A percentile compares a stretch with the other conserved stretches of the same genome.
Conservation (phyloP, 2,888 invertebrate genomes). For the Drosophila eohydei region DNA sequence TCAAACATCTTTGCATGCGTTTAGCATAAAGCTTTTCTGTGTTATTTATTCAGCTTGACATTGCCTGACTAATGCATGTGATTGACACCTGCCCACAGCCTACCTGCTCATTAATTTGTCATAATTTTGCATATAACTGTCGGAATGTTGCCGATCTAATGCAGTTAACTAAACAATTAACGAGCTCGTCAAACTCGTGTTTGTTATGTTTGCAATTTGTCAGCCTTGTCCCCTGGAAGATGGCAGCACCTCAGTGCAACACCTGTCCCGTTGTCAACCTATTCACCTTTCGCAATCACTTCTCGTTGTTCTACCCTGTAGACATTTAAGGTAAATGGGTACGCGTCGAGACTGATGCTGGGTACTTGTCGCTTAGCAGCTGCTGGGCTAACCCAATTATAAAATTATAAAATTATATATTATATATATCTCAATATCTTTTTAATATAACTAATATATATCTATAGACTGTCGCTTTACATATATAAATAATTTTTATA, state of each 20-base stretch:
- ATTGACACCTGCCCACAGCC: neutral
- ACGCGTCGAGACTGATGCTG: too few relatives aligned
- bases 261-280: slow-evolving; percentile 5
- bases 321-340: too few relatives aligned
- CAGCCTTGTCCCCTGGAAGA: neutral
- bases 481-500: neutral
- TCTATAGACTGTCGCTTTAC: too few relatives aligned
- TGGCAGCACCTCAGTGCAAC: neutral
- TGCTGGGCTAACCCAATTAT: too few relatives aligned
- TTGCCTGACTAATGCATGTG: neutral
- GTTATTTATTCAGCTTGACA: neutral
- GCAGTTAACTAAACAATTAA: slow-evolving; percentile 10
- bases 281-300: slow-evolving; percentile 8
- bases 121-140: slow-evolving; percentile 7
- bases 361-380: too few relatives aligned
- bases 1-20: neutral
- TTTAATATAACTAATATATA: too few relatives aligned
- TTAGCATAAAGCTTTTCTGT: neutral
- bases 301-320: slow-evolving; percentile 1
- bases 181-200: slow-evolving; percentile 5
- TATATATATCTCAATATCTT: too few relatives aligned
- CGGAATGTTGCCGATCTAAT: slow-evolving; percentile 1
- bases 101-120: slow-evolving; percentile 8
- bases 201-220: slow-evolving; percentile 10
- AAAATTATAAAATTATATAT: too few relatives aligned